Evolutionary conservation across 2,888 invertebrate genomes (phyloP).

Genomic region (Eilema sororculum): DNA sequence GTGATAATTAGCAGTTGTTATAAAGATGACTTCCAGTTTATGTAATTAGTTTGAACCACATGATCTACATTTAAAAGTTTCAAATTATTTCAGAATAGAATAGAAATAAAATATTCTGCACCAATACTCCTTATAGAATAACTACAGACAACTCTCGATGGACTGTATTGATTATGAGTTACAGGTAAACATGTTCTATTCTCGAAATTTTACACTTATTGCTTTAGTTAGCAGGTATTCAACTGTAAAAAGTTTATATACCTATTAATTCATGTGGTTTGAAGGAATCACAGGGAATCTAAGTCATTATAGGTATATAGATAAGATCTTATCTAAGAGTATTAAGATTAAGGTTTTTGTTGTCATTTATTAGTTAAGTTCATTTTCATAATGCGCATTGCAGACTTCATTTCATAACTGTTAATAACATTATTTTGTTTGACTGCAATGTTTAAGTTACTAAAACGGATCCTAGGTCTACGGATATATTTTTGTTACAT

Average conservation of each 20-base stretch:
- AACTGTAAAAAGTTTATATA: neutral
- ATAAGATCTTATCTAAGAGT: conserved; percentile 24
- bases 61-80: neutral
- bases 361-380: conserved; percentile 13
- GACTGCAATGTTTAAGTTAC: conserved; percentile 35
- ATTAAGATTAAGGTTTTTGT: conserved; percentile 34
- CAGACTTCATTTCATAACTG: conserved; percentile 12
- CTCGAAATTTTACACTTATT: neutral
- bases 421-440: conserved; percentile 34
- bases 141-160: neutral
- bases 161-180: neutral
- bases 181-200: neutral
- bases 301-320: conserved; percentile 10
- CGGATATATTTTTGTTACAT: conserved; percentile 50
- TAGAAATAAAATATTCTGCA: neutral
- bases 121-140: neutral
- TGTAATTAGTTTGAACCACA: neutral
- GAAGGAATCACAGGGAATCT: neutral
- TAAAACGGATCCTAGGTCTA: conserved; percentile 31
- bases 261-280: neutral
- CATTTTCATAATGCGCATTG: conserved; percentile 17
- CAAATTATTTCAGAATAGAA: neutral
- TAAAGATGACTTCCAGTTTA: neutral
- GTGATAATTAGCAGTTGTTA: neutral
- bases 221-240: neutral